Evolutionary conservation across 2,888 invertebrate species (phyloP).

Genomic region (Pocota personata): DNA sequence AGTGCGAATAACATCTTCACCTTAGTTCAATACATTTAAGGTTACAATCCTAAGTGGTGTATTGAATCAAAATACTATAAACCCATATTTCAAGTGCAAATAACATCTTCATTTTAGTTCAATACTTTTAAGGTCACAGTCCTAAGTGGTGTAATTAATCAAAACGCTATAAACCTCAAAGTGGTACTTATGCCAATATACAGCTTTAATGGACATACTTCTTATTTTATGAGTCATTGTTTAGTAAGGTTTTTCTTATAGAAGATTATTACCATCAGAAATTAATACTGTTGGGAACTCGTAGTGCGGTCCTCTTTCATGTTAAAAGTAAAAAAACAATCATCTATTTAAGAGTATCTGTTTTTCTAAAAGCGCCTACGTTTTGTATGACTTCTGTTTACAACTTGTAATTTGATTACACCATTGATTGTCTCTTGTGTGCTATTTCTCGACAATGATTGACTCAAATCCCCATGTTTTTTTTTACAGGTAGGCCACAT

Average conservation of each 20-base stretch:
- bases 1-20: too few species aligned
- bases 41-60: too few species aligned
- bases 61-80: too few species aligned
- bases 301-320: not conserved
- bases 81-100: too few species aligned
- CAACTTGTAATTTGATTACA: conserved; percentile 13
- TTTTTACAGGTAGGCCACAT: conserved; percentile 87
- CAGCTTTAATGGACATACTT: too few species aligned
- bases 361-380: not conserved
- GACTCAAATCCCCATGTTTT: not conserved
- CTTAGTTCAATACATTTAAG: too few species aligned
- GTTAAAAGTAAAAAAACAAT: not conserved
- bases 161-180: too few species aligned
- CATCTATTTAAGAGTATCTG: not conserved
- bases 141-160: too few species aligned
- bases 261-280: not conserved
- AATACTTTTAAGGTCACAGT: too few species aligned
- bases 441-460: conserved; percentile 10
- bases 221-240: too few species aligned
- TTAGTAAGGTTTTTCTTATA: not conserved
- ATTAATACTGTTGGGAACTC: conserved; percentile 2
- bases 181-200: too few species aligned
- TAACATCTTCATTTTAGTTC: too few species aligned
- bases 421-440: not conserved
- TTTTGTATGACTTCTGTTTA: conserved; percentile 9